Percentiles rank a stretch among this genome's conserved stretches.
These are phyloP conservation scores for Sussaba pulchella DNA, from an alignment of 2,888 invertebrate genomes.

Conservation along the genomic window DNA sequence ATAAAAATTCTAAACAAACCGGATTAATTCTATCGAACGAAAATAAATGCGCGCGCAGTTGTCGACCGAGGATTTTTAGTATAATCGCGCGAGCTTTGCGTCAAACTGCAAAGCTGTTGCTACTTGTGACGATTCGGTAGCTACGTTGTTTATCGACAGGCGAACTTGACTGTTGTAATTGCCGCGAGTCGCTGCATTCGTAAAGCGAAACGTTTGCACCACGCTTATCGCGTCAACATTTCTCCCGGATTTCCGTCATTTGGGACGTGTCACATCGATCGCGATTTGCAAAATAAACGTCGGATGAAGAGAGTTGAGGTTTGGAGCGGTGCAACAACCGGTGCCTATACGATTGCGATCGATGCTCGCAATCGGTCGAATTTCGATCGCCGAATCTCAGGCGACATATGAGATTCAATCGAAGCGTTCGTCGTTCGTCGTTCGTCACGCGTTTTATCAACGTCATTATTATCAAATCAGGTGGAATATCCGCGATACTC, in stretches of 20 bases:
- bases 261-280: slow-evolving; percentile 14
- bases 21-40: not conserved
- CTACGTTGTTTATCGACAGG: slow-evolving; percentile 29
- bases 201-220: not conserved
- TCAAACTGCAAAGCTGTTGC: slow-evolving; percentile 28
- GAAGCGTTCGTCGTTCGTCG: not conserved
- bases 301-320: not conserved
- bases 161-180: slow-evolving; percentile 13
- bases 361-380: not conserved
- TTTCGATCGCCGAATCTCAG: not conserved
- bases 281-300: slow-evolving; percentile 20
- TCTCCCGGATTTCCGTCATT: slow-evolving; percentile 37
- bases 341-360: not conserved
- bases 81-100: not conserved
- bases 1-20: not conserved
- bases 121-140: not conserved
- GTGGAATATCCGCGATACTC: slow-evolving; percentile 19
- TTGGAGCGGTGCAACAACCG: not conserved
- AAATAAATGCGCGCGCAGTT: no score
- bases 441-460: slow-evolving; percentile 3
- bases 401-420: not conserved
- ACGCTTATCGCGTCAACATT: slow-evolving; percentile 20
- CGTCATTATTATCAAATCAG: not conserved
- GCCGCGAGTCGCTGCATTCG: slow-evolving; percentile 18
- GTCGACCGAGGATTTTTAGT: not conserved